A percentile compares a stretch with the other conserved stretches of the same genome.
These are phyloP conservation scores for Sarcophaga rosellei DNA, from an alignment of 2,888 invertebrate genomes.

Conservation along the genomic window DNA sequence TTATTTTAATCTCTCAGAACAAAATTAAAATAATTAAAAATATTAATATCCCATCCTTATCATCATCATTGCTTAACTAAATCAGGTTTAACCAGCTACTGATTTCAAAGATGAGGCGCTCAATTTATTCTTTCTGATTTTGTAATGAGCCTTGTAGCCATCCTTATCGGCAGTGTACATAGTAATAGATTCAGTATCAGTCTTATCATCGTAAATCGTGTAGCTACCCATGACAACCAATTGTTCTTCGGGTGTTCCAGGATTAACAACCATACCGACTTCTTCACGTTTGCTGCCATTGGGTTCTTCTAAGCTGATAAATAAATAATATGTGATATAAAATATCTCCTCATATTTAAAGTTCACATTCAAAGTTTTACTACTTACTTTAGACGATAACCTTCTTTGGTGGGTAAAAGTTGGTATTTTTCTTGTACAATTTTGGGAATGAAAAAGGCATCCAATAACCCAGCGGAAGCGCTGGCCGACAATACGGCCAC, in stretches of 20 bases:
- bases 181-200: constrained; percentile 76
- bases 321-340: background rate
- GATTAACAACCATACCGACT: constrained; percentile 79
- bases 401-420: constrained; percentile 76
- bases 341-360: too few species aligned
- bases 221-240: constrained; percentile 79
- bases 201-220: constrained; percentile 76
- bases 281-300: constrained; percentile 80
- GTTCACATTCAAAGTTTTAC: too few species aligned
- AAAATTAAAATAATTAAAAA: constrained; percentile 37
- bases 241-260: constrained; percentile 78
- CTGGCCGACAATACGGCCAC: constrained; percentile 72
- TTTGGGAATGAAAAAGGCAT: constrained; percentile 74
- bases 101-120: constrained; percentile 75
- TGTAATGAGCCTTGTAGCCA: constrained; percentile 78
- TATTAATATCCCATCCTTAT: background rate
- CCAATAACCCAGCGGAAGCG: constrained; percentile 74
- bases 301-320: constrained; percentile 75
- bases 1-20: background rate
- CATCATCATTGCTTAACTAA: background rate
- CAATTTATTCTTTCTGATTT: constrained; percentile 77
- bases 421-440: constrained; percentile 75
- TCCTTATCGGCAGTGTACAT: constrained; percentile 81
- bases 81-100: constrained; percentile 72
- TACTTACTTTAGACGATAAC: constrained; percentile 78